Conservation (phyloP, 2,888 invertebrate genomes). For the Amphiduros pacificus region DNA sequence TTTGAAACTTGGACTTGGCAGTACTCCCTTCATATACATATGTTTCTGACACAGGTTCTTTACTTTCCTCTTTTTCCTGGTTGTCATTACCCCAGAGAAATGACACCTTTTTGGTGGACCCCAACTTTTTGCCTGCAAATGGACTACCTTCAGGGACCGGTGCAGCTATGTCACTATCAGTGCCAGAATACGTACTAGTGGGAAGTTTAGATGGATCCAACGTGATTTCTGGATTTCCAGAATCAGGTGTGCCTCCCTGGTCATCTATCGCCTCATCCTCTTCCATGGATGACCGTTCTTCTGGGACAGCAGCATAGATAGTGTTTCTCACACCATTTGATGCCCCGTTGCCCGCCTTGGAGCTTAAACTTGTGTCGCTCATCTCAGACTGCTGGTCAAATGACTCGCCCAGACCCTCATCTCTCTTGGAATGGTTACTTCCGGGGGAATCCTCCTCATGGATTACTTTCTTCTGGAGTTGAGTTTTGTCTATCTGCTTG, state of each 20-base stretch:
- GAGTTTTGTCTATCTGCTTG: not conserved
- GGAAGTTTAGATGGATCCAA: slow-evolving; percentile 3
- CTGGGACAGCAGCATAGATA: not conserved
- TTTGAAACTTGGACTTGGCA: too few species aligned
- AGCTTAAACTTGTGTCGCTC: slow-evolving; percentile 22
- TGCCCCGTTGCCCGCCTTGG: too few species aligned
- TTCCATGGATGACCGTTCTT: not conserved
- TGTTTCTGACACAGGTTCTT: slow-evolving; percentile 3
- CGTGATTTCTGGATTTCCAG: not conserved
- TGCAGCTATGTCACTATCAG: not conserved
- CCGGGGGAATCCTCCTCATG: slow-evolving; percentile 5
- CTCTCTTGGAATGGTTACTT: slow-evolving; percentile 12
- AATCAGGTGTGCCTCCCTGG: not conserved
- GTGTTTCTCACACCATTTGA: not conserved
- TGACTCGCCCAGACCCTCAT: slow-evolving; percentile 38
- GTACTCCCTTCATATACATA: slow-evolving; percentile 9
- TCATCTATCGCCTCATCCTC: not conserved
- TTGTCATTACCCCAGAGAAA: not conserved
- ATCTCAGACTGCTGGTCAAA: slow-evolving; percentile 34
- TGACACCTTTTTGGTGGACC: slow-evolving; percentile 17
- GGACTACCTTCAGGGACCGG: not conserved
- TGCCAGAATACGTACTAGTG: not conserved
- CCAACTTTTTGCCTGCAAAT: slow-evolving; percentile 3
- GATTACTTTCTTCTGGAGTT: slow-evolving; percentile 1
- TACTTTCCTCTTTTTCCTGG: slow-evolving; percentile 1